Conservation (phyloP, 2,797 vertebrate species). For the Amniataba percoides region DNA sequence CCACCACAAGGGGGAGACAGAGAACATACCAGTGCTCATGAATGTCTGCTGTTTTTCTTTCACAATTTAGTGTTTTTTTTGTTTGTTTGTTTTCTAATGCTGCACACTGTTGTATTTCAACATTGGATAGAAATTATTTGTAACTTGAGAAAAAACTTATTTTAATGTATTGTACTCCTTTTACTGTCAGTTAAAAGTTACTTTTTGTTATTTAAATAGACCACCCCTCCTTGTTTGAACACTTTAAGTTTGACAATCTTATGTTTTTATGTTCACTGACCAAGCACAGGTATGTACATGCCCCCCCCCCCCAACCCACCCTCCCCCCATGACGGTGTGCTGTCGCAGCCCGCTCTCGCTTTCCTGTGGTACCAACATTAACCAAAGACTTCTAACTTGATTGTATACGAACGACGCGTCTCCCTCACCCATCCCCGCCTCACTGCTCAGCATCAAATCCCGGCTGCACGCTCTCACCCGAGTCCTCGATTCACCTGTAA, state of each 20-base stretch:
- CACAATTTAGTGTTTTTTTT: constrained; percentile 38
- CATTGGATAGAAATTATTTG: constrained; percentile 42
- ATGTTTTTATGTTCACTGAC: constrained; percentile 71
- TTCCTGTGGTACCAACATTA: constrained; percentile 88
- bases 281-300: constrained; percentile 81
- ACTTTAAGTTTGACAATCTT: constrained; percentile 78
- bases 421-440: constrained; percentile 84
- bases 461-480: constrained; percentile 54
- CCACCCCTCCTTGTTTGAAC: constrained; percentile 29
- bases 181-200: constrained; percentile 20
- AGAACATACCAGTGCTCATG: constrained; percentile 74
- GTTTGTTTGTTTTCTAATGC: constrained; percentile 49
- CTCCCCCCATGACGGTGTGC: constrained; percentile 57
- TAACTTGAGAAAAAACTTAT: constrained; percentile 32
- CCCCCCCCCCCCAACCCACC: constrained; percentile 22
- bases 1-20: constrained; percentile 84
- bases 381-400: constrained; percentile 99
- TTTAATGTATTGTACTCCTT: constrained; percentile 40
- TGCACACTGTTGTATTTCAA: constrained; percentile 83
- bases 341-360: constrained; percentile 81
- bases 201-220: constrained; percentile 1
- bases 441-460: constrained; percentile 69
- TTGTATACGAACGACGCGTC: constrained; percentile 94
- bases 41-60: constrained; percentile 85
- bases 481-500: constrained; percentile 37